A percentile compares a stretch with the other conserved stretches of the same genome.
Conservation (phyloP, 2,797 vertebrate species). For the Onychomys leucogaster region DNA sequence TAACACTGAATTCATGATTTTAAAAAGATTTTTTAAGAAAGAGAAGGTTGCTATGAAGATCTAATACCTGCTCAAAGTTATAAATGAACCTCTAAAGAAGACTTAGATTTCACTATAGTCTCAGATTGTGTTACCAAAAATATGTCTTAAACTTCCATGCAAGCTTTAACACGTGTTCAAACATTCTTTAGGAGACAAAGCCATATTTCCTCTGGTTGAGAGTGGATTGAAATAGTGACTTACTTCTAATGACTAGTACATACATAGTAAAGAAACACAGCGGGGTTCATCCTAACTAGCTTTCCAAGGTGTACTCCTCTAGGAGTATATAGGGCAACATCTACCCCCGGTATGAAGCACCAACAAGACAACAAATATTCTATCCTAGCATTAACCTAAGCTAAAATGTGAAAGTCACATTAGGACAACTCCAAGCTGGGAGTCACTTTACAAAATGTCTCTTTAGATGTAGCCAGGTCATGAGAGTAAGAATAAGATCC, state of each 20-base stretch:
- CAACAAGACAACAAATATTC: neutral
- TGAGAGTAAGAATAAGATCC: neutral
- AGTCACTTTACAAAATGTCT: neutral
- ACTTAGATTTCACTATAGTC: neutral
- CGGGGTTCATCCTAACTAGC: neutral
- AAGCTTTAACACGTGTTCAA: neutral
- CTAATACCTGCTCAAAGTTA: neutral
- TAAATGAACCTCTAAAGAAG: neutral
- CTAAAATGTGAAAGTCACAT: neutral
- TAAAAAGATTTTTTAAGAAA: neutral
- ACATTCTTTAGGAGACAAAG: neutral
- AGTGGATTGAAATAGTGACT: neutral
- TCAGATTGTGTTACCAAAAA: neutral
- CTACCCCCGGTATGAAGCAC: neutral
- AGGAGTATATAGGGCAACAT: neutral
- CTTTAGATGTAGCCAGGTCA: neutral
- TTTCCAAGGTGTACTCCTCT: neutral
- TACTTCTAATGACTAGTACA: neutral
- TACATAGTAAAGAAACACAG: neutral
- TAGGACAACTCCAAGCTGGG: neutral
- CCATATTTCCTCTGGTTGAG: neutral
- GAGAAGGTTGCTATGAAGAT: neutral
- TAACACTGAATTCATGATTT: conserved; percentile 43
- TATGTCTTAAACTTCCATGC: neutral
- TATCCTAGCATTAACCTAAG: neutral